phyloP scores from a whole-genome alignment of 1,140 invertebrate species.

The Bombyx mori region ASM3026992v2 NC_085126.1:271501-272000 shows the following conservation, averaged over 20 bases:
- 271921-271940: slow-evolving; percentile 71
- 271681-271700: slow-evolving; percentile 73
- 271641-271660: slow-evolving; percentile 64
- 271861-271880: slow-evolving; percentile 64
- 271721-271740: slow-evolving; percentile 68
- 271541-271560: slow-evolving; percentile 39
- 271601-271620: slow-evolving; percentile 59
- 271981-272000: slow-evolving; percentile 54
- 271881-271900: slow-evolving; percentile 68
- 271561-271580: slow-evolving; percentile 44
- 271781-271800: slow-evolving; percentile 81
- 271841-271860: slow-evolving; percentile 49
- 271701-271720: slow-evolving; percentile 77
- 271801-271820: slow-evolving; percentile 77
- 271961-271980: slow-evolving; percentile 55
- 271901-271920: slow-evolving; percentile 64
- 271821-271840: slow-evolving; percentile 57
- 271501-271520: slow-evolving; percentile 46
- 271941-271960: slow-evolving; percentile 62
- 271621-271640: slow-evolving; percentile 60
- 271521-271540: slow-evolving; percentile 53
- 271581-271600: slow-evolving; percentile 61
- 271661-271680: slow-evolving; percentile 55
- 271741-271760: slow-evolving; percentile 53
- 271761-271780: slow-evolving; percentile 75